Evolutionary conservation across 2,888 invertebrate species (phyloP), one percentile per base, ranked within the genome.

Genomic region (Cabera pusaria): DNA sequence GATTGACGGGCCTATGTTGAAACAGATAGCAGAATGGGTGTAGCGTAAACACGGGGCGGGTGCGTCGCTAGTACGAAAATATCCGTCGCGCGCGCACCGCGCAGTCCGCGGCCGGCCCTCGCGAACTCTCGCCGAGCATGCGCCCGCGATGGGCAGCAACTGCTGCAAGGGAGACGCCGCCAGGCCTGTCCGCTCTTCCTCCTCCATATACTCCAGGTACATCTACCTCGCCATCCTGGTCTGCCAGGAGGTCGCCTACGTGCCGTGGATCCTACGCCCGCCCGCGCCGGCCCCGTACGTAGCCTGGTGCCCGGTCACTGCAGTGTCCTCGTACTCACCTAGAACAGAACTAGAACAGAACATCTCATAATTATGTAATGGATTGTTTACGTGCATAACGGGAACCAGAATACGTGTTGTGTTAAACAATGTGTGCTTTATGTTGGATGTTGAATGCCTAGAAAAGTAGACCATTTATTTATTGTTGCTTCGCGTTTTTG

Each of bases 151-250:
- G 91, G 91, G 91, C 68, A 90, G 90, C 75, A 90, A 90, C 71
- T 91, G 91, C 79, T 91, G 91, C 76, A 91, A 91, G 69, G 90
- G 90, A 68, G 90, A 90, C 69, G 83, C 89, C 49, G 83, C 86
- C 53, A 72, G 80, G 53, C 81, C 85, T 36, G 59, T 83, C 62
- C 75, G 82, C 60, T 77, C 87, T 48, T 72, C 72, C 58, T 86
- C 90, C 33, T 90, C 90, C 33, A 83, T 81, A 57, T 90, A 89
- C 81, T 78, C 68, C 82, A 89, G 89, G 89, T 90, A 87, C 72
- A 74, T 81, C 66, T 69, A 73, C 77, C 67, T 82, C 73, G 69
- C 59, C 57, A 58, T 85, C 61, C 52, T 72, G 64, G 47, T 77
- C 58, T 71, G 67, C 17, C 77, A 78, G 65, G 83, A 85, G 71